Conservation (phyloP, 2,888 invertebrate species). For the Matsumyia berberina region DNA sequence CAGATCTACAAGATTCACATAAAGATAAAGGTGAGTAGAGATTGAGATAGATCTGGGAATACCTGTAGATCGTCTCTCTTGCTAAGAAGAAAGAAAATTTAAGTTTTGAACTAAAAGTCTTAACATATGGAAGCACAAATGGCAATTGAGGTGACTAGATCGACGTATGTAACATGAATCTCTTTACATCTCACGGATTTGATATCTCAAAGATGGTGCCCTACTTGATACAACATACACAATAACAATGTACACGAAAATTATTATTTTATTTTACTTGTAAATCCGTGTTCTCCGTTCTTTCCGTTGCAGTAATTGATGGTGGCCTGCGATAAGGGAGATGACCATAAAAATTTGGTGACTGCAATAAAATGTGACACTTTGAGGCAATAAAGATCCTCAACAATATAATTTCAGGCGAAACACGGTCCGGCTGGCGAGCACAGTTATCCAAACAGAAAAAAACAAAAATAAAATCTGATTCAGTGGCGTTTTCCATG, state of each 20-base stretch:
- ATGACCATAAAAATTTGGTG: slow-evolving; percentile 75
- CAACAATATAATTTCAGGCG: slow-evolving; percentile 76
- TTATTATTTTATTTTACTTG: slow-evolving; percentile 73
- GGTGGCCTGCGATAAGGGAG: slow-evolving; percentile 63
- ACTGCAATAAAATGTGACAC: slow-evolving; percentile 76
- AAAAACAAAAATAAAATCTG: slow-evolving; percentile 25
- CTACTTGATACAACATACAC: no score
- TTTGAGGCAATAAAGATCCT: slow-evolving; percentile 74
- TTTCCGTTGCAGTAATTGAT: slow-evolving; percentile 73
- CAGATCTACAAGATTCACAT: slow-evolving; percentile 48
- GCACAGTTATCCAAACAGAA: slow-evolving; percentile 60
- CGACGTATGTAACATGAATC: no score
- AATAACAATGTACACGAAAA: slow-evolving; percentile 62
- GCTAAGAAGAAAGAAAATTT: no score
- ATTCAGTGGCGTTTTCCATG: slow-evolving; percentile 76
- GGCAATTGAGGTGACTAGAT: no score
- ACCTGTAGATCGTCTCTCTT: no score
- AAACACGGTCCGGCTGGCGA: slow-evolving; percentile 62
- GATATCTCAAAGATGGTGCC: no score
- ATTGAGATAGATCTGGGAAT: no score
- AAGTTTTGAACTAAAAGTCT: no score
- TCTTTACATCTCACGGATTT: no score
- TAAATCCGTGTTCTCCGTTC: slow-evolving; percentile 60
- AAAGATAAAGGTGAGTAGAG: no score
- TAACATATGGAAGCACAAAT: no score